Evolutionary conservation across 2,797 vertebrate genomes (phyloP), one percentile per base, ranked within the genome.

Genomic region (Xerus rutilus): DNA sequence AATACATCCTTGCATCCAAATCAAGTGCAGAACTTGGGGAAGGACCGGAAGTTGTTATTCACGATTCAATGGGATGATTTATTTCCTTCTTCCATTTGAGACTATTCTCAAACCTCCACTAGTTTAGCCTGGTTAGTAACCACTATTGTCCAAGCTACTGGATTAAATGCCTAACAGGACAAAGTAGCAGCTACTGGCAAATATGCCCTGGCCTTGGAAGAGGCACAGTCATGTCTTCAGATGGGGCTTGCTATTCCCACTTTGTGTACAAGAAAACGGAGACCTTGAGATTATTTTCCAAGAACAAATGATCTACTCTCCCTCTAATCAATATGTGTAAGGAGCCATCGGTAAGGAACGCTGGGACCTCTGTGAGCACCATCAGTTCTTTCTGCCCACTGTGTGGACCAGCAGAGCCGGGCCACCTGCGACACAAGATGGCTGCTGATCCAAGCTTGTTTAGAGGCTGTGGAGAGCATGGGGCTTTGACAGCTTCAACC

Each of bases 191-290:
- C 64, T 59, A 32, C 14, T 54, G 0, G 0, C 9, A 21, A 76
- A 8, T 0, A 0, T n/a, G 5, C 18, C 21, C 43, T 67, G 76
- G 25, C 39, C 25, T 81, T 25, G 0, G 28, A 49, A 49, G 9
- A 45, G 11, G 32, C 39, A 74, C 1, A 7, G 18, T 5, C 32
- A 65, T 39, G 15, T 6, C n/a, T 64, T 93, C 25, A 32, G 52
- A 8, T 7, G 1, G 0, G 20, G 18, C 20, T 45, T 86, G 25
- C 20, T 64, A 39, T 30, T 21, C 14, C 85, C 54, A 32, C n/a
- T 92, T 85, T 92, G 57, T 39, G 14, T 9, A 32, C 32, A 62
- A 89, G 39, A 69, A 95, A 94, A 62, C 30, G 7, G 64, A 82
- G 49, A 54, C 30, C 45, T 59, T 74, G 25, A 85, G 49, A 21